Evolutionary conservation across 2,888 invertebrate species (phyloP).

Genomic region (Caenorhabditis virilis): DNA sequence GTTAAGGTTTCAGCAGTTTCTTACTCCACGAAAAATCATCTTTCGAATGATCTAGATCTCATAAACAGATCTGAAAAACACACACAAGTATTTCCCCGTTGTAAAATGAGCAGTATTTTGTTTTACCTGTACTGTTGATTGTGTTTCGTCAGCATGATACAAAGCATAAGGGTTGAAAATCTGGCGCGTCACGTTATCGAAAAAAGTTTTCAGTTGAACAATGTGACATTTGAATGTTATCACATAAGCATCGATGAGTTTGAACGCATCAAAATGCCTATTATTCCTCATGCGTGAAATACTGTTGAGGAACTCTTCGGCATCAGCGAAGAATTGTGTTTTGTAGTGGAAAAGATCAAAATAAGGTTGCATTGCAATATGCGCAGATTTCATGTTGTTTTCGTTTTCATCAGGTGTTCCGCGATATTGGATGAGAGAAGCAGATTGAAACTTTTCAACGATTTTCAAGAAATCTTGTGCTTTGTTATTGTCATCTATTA

Average conservation of each 20-base stretch:
- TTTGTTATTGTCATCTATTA: not conserved
- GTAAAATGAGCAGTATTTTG: not conserved
- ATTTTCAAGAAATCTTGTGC: not conserved
- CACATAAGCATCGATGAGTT: not conserved
- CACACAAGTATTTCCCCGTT: no score
- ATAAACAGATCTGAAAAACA: no score
- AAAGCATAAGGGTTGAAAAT: not conserved
- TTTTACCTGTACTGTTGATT: not conserved
- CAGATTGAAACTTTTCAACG: not conserved
- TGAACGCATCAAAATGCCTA: not conserved
- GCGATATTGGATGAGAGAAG: not conserved
- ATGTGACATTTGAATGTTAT: not conserved
- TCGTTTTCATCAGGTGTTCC: not conserved
- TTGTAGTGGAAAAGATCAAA: not conserved
- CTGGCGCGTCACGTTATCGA: not conserved
- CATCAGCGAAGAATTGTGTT: not conserved
- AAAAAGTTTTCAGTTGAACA: not conserved
- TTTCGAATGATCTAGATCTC: no score
- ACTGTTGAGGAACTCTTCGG: not conserved
- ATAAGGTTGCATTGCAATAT: not conserved
- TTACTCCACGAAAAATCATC: no score
- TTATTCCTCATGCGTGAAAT: not conserved
- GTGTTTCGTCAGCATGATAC: not conserved
- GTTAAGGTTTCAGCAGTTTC: no score
- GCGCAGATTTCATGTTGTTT: not conserved